These are phyloP conservation scores for Drosophila cognata DNA, from an alignment of 2,888 invertebrate species.

Conservation along the genomic window DNA sequence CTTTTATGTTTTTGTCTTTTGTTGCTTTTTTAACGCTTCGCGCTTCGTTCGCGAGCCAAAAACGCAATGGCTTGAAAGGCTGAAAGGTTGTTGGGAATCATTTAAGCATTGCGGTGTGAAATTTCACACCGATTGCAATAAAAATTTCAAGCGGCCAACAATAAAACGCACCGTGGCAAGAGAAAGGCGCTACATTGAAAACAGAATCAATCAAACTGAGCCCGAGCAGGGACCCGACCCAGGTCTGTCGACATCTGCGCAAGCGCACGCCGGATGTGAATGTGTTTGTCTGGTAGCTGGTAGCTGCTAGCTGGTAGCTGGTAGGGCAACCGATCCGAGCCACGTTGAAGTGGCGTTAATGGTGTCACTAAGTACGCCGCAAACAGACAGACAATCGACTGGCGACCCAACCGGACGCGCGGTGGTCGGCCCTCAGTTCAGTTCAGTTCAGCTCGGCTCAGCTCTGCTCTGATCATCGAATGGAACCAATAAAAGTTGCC, in stretches of 20 bases:
- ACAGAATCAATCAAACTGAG: slow-evolving; percentile 81
- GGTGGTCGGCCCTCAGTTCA: slow-evolving; percentile 40
- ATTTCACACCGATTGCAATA: slow-evolving; percentile 84
- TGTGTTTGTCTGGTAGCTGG: slow-evolving; percentile 30
- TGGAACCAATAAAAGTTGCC: slow-evolving; percentile 83
- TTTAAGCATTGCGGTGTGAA: slow-evolving; percentile 85
- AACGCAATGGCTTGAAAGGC: slow-evolving; percentile 19
- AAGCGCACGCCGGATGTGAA: slow-evolving; percentile 75
- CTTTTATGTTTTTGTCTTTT: background rate
- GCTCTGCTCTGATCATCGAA: slow-evolving; percentile 80
- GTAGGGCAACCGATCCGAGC: slow-evolving; percentile 35
- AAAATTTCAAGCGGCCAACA: slow-evolving; percentile 70
- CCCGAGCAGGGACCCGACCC: slow-evolving; percentile 30
- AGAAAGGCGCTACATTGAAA: slow-evolving; percentile 74
- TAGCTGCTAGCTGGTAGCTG: slow-evolving; percentile 36
- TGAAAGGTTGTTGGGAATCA: slow-evolving; percentile 70
- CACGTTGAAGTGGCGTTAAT: slow-evolving; percentile 66
- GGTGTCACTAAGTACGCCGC: slow-evolving; percentile 81
- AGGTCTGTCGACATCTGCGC: slow-evolving; percentile 57
- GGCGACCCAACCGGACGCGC: slow-evolving; percentile 33
- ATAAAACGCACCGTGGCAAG: slow-evolving; percentile 58
- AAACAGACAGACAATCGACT: slow-evolving; percentile 47
- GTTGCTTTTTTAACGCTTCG: slow-evolving; percentile 6
- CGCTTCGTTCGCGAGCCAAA: slow-evolving; percentile 46
- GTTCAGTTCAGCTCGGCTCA: slow-evolving; percentile 19